Evolutionary conservation across 2,888 invertebrate genomes (phyloP).

Genomic region (Dorcus parallelipipedus): DNA sequence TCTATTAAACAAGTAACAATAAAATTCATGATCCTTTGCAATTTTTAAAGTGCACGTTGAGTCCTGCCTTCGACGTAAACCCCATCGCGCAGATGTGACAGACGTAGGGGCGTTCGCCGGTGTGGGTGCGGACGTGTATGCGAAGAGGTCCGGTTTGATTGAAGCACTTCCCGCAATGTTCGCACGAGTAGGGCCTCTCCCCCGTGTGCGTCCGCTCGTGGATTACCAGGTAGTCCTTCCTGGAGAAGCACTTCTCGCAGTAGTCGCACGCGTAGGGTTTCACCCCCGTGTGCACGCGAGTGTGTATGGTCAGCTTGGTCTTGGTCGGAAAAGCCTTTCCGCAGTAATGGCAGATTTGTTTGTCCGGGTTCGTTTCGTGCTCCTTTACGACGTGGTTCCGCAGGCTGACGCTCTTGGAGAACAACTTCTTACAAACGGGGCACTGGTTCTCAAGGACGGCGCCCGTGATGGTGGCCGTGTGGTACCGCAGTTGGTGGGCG

Average conservation of each 20-base stretch:
- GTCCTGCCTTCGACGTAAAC: constrained; percentile 29
- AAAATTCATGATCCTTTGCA: constrained; percentile 35
- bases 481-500: constrained; percentile 36
- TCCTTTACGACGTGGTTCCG: constrained; percentile 50
- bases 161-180: constrained; percentile 32
- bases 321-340: constrained; percentile 34
- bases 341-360: constrained; percentile 41
- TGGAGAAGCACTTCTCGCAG: constrained; percentile 34
- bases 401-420: constrained; percentile 38
- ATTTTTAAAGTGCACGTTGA: constrained; percentile 58
- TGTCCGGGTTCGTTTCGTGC: constrained; percentile 35
- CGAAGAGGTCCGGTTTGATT: constrained; percentile 28
- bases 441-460: constrained; percentile 46
- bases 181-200: constrained; percentile 34
- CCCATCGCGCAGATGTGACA: constrained; percentile 31
- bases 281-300: constrained; percentile 32
- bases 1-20: neutral
- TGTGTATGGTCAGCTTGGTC: constrained; percentile 34
- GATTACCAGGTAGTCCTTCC: constrained; percentile 30
- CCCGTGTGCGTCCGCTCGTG: constrained; percentile 36
- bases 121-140: constrained; percentile 29
- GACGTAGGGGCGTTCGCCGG: constrained; percentile 31
- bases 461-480: constrained; percentile 43
- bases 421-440: constrained; percentile 34
- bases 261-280: constrained; percentile 33